These are phyloP conservation scores for Coilia nasus DNA, from an alignment of 2,797 vertebrate genomes.

Conservation along the genomic window DNA sequence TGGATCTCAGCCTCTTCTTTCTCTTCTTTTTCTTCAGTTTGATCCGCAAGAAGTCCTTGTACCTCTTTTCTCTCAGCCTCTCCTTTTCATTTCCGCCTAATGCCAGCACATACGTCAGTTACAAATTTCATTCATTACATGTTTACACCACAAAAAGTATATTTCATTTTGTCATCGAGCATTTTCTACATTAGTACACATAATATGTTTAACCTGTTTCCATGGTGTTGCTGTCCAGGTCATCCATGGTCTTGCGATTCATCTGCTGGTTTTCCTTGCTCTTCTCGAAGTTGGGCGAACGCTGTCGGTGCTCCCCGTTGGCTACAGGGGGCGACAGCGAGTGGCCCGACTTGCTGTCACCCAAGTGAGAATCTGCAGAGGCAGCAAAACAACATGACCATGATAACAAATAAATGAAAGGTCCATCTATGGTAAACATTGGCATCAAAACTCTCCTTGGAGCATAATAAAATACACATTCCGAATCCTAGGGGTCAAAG, in stretches of 20 bases:
- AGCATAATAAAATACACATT: too few species aligned
- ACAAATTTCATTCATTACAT: not conserved
- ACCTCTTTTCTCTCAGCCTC: conserved; percentile 80
- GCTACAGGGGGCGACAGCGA: conserved; percentile 62
- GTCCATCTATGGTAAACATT: not conserved
- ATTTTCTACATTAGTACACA: not conserved
- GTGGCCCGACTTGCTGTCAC: conserved; percentile 66
- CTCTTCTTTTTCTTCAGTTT: conserved; percentile 92
- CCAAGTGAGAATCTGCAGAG: conserved; percentile 55
- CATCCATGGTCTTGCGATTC: conserved; percentile 64
- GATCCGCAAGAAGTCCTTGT: conserved; percentile 83
- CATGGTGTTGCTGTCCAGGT: conserved; percentile 59
- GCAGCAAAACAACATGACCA: not conserved
- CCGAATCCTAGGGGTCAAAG: too few species aligned
- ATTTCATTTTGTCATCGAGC: not conserved
- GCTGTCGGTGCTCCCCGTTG: conserved; percentile 63
- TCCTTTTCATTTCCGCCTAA: conserved; percentile 77
- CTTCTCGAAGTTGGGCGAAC: conserved; percentile 64
- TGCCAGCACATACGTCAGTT: not conserved
- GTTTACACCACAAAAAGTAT: not conserved
- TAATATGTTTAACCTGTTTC: conserved; percentile 68
- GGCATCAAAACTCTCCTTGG: too few species aligned
- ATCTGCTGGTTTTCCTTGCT: conserved; percentile 69
- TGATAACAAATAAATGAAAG: not conserved
- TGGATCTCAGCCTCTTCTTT: conserved; percentile 85